Base-by-base conservation (phyloP, 2,113 vertebrate genomes). In the Equus przewalskii region DNA sequence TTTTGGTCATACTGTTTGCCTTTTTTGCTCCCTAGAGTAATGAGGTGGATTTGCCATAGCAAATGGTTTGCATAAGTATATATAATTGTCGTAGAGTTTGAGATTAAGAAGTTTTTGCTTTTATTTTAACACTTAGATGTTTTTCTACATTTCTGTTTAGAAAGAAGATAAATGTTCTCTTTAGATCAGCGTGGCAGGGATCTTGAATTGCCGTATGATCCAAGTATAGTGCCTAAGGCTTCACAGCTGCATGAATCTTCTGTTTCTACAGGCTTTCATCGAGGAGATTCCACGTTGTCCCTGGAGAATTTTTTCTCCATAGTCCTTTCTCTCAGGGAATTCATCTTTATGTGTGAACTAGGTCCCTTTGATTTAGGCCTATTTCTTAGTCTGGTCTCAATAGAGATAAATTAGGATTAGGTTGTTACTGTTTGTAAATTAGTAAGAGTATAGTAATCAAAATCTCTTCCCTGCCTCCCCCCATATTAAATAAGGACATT, bases 211-310 rank as follows among this genome's bases (percentile, higher is more conserved):
- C 76, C 75, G 72, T 79, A n/a, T 94, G 75, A 92, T 94, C 49
- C 56, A 90, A 95, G 94, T 97, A 87, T 92, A 96, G 91, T 83
- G 36, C n/a, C 72, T 62, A 69, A 79, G 28, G 14, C 44, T 88
- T 96, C 46, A 90, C 19, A 92, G 80, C 30, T 88, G 62, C n/a
- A 88, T 21, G 70, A 75, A 96, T 96, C 88, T 83, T 84, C 85
- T 98, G 26, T 93, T 97, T 97, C 97, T 88, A 98, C 94, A 95
- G 58, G 96, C 51, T 96, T 82, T 91, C 44, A 90, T 96, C 85
- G 91, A 75, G 89, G 89, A 83, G 67, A 96, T 83, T 92, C 79
- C 67, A 88, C 33, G 72, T 41, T 96, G 33, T 93, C 64, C 76
- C 58, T 84, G 51, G 51, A 92, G 41, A 96, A 64, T 79, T 92